Evolutionary conservation across 2,888 invertebrate species (phyloP).

Genomic region (Xestia sexstrigata): DNA sequence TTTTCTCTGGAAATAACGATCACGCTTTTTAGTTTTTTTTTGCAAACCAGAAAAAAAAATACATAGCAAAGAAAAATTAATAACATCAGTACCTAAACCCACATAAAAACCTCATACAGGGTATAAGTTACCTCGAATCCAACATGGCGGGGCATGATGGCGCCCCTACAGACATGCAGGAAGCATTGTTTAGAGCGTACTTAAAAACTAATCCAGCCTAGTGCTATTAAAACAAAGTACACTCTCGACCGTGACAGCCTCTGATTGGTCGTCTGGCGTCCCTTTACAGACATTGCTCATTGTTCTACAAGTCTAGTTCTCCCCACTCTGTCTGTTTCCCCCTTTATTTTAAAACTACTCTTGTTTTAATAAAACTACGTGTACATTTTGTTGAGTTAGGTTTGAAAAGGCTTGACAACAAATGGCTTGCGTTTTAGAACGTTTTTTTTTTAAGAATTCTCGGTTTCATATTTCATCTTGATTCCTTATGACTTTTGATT

Average conservation of each 20-base stretch:
- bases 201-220: conserved; percentile 89
- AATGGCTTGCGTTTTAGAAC: conserved; percentile 22
- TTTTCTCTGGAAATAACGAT: neutral
- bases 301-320: conserved; percentile 72
- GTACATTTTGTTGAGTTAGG: conserved; percentile 39
- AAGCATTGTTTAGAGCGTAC: conserved; percentile 85
- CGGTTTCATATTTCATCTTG: neutral
- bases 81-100: conserved; percentile 15
- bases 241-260: conserved; percentile 78
- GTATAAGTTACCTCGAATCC: conserved; percentile 60
- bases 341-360: conserved; percentile 62
- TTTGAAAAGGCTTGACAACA: conserved; percentile 32
- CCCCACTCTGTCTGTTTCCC: conserved; percentile 55
- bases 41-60: neutral
- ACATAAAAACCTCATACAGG: conserved; percentile 9
- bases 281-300: conserved; percentile 74
- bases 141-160: conserved; percentile 78
- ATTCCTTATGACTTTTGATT: neutral
- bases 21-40: neutral
- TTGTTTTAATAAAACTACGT: conserved; percentile 59
- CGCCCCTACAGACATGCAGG: conserved; percentile 73
- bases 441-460: neutral
- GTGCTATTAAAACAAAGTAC: conserved; percentile 88
- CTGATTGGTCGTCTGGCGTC: conserved; percentile 82
- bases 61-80: conserved; percentile 10